phyloP scores from a whole-genome alignment of 2,113 vertebrate species.

The Eptesicus fuscus region DNA sequence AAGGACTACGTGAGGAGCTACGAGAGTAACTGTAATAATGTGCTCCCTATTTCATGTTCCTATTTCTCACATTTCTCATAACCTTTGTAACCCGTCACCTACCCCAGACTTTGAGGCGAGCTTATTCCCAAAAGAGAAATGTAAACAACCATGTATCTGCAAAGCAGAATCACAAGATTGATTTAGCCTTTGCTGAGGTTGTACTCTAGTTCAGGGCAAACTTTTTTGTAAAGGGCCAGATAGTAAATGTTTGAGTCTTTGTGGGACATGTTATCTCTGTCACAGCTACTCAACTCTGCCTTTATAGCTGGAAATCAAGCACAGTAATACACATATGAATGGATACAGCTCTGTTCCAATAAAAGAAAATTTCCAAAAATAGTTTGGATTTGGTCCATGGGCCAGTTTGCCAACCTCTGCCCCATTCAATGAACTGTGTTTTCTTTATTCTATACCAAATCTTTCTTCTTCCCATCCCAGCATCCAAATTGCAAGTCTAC shows the following conservation, averaged over 20 bases:
- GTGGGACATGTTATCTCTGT: background rate
- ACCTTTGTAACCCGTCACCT: background rate
- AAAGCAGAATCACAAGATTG: background rate
- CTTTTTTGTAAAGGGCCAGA: background rate
- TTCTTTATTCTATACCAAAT: background rate
- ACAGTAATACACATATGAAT: background rate
- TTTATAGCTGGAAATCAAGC: conserved; percentile 1
- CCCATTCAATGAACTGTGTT: background rate
- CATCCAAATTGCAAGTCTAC: background rate
- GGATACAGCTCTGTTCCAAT: background rate
- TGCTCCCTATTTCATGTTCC: background rate
- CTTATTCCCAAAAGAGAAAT: background rate
- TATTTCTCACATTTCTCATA: background rate
- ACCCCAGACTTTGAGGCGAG: background rate
- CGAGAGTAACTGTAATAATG: background rate
- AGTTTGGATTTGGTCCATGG: background rate
- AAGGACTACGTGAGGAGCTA: background rate
- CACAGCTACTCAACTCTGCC: background rate
- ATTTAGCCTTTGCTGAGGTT: background rate
- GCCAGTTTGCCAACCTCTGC: background rate
- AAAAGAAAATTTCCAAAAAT: conserved; percentile 35
- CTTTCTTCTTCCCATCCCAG: background rate
- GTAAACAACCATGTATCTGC: background rate
- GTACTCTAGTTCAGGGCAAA: background rate
- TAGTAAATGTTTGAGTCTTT: background rate